Base-by-base conservation (phyloP, 1,140 invertebrate species). In the Antheraea mylitta region DNA sequence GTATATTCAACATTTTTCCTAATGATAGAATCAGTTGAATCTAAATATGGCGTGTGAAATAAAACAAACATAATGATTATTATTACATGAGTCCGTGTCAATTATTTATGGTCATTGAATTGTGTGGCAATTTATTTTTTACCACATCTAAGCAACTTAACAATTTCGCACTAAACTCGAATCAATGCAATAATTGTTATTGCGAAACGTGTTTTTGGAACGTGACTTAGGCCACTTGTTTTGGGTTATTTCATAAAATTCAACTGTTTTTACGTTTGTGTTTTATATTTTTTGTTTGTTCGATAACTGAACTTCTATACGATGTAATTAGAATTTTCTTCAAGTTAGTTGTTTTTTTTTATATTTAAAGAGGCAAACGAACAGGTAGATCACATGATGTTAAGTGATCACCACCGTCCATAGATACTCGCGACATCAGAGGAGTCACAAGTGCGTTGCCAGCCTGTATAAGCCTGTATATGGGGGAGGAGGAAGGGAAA, bases 181-280 rank as follows among this genome's bases (percentile, higher is more conserved):
- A 48, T 48, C 45, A 11, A 48, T 48, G 45, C 45, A 48, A 48
- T 48, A 48, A n/a, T n/a, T n/a, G 3, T 48, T 13, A 48, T 48
- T 48, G 45, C 45, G 45, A 48, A 48, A 48, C 45, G 45, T 48
- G 45, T 48, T 48, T 48, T 48, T 48, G 45, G 45, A 48, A 48
- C 45, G 45, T 48, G 45, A 48, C 11, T 48, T 7, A 7, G 7
- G 45, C 45, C 45, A 48, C 11, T 48, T 48, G 45, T 48, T 48
- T 48, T 48, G 45, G 11, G 13, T 48, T 10, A 48, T 48, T 48
- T 48, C 45, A 48, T 48, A 48, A 48, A 48, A 48, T 13, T 48
- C 11, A 48, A 48, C 7, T 13, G 7, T 48, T 10, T 48, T 3
- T 13, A 7, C 7, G 13, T 10, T 48, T 7, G 13, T 48, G 3